Evolutionary conservation across 2,797 vertebrate genomes (phyloP), one percentile per base, ranked within the genome.

Genomic region (Euphonia xanthogaster): DNA sequence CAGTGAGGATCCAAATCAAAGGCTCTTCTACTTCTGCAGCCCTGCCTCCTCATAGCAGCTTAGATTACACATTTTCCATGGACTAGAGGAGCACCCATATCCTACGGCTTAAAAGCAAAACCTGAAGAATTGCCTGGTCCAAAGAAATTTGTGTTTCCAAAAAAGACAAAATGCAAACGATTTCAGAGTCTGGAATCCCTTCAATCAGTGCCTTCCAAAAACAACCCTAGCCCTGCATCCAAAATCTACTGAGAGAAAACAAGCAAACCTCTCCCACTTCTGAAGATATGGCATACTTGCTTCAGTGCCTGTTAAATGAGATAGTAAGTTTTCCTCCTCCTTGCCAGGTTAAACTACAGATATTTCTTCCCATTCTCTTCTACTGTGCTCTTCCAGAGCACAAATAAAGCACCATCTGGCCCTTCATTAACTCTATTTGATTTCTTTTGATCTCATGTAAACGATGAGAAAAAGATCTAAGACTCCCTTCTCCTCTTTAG

Each of bases 361-460:
- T 95, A 93, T 73, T 90, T 71, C 61, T 96, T 94, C 88, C 66
- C 63, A 31, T 94, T 93, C 91, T 91, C 90, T 87, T 76, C 66
- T 65, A 39, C 94, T 72, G 65, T 94, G 40, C 35, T 66, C 67
- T 96, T 94, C 88, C 85, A 93, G 83, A 97, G 83, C 63, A 79
- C 85, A 97, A 96, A 97, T 93, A 96, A 93, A 95, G 78, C 94
- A 87, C 97, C 97, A 97, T 96, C 96, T 97, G 97, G 96, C 73
- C 92, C 94, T 96, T 97, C 96, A 94, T 97, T 97, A 96, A 92
- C 94, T 96, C 87, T 94, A 94, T 96, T 95, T 96, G 63, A 91
- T 91, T 94, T 93, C 78, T 85, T 97, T 97, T 97, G 96, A 97
- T 97, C 97, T 96, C 93, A 96, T 97, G 95, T 96, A 97, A 97